Evolutionary conservation across 2,888 invertebrate genomes (phyloP).

Genomic region (Drosophila anceps): DNA sequence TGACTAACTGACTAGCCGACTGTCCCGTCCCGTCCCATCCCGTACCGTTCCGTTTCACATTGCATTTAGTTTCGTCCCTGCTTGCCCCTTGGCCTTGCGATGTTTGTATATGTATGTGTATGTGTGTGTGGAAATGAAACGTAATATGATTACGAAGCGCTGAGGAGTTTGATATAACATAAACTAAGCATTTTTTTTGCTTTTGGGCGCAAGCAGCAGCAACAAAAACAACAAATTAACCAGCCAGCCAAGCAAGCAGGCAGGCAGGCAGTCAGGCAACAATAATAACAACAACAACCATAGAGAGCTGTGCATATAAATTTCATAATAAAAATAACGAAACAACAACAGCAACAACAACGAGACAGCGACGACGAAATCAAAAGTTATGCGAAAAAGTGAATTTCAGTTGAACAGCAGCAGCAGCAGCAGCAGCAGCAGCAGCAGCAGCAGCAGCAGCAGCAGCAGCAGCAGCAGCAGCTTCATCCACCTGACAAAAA

Average conservation of each 20-base stretch:
- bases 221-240: slow-evolving; percentile 33
- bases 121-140: slow-evolving; percentile 44
- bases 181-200: slow-evolving; percentile 68
- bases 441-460: too few relatives aligned
- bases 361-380: slow-evolving; percentile 51
- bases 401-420: slow-evolving; percentile 59
- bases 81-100: slow-evolving; percentile 31
- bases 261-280: slow-evolving; percentile 8
- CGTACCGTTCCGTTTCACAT: slow-evolving; percentile 2
- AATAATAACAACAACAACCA: slow-evolving; percentile 22
- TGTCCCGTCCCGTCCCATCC: not conserved
- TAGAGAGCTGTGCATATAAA: slow-evolving; percentile 43
- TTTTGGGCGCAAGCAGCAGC: slow-evolving; percentile 50
- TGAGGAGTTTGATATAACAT: slow-evolving; percentile 73
- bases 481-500: slow-evolving; percentile 62
- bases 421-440: too few relatives aligned
- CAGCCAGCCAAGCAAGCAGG: slow-evolving; percentile 35
- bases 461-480: too few relatives aligned
- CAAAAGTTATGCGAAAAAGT: slow-evolving; percentile 74
- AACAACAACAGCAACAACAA: slow-evolving; percentile 31
- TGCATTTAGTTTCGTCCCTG: slow-evolving; percentile 11
- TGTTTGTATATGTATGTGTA: too few relatives aligned
- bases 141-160: slow-evolving; percentile 63
- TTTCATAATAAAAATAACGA: slow-evolving; percentile 69
- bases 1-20: slow-evolving; percentile 9